phyloP scores from a whole-genome alignment of 2,888 invertebrate species.

The Ditylenchus weischeri region DNA sequence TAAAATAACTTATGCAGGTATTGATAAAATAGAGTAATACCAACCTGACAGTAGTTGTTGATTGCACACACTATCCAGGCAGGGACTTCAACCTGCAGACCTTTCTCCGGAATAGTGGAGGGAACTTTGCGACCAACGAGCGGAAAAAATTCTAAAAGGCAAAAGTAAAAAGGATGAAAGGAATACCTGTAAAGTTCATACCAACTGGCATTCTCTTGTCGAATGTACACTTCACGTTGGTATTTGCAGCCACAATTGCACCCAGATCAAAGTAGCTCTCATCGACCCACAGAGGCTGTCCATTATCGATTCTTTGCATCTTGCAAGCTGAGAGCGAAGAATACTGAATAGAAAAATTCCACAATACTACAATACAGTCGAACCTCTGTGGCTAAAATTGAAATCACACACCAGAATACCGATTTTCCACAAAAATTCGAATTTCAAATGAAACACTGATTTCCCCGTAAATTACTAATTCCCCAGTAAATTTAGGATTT shows the following conservation, averaged over 20 bases:
- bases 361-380: too few relatives aligned
- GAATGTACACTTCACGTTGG: background rate
- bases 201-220: background rate
- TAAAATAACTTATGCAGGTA: background rate
- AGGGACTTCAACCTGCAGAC: background rate
- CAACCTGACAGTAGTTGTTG: background rate
- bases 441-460: too few relatives aligned
- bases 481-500: too few relatives aligned
- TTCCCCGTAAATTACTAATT: too few relatives aligned
- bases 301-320: too few relatives aligned
- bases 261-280: constrained; percentile 6
- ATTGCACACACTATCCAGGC: background rate
- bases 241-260: background rate
- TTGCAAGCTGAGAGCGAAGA: too few relatives aligned
- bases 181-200: too few relatives aligned
- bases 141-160: constrained; percentile 3
- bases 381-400: too few relatives aligned
- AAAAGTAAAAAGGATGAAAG: background rate
- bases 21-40: too few relatives aligned
- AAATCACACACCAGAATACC: too few relatives aligned
- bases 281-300: constrained; percentile 1
- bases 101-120: background rate
- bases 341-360: too few relatives aligned
- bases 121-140: background rate
- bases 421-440: too few relatives aligned